A percentile compares a stretch with the other conserved stretches of the same genome.
Evolutionary conservation across 2,797 vertebrate species (phyloP).

Genomic region (Gila robusta): DNA sequence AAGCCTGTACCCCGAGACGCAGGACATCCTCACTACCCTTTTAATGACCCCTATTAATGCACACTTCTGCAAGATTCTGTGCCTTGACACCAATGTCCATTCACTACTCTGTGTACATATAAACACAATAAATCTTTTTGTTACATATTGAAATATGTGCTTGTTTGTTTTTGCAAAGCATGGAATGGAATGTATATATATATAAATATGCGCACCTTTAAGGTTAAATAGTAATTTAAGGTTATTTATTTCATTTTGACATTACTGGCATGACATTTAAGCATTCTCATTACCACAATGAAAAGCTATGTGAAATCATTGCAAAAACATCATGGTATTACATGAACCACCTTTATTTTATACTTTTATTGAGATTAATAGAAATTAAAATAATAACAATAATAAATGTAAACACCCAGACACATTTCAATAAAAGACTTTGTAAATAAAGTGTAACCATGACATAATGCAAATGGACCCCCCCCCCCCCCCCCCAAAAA

Average conservation of each 20-base stretch:
- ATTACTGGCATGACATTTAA: background rate
- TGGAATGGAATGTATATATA: background rate
- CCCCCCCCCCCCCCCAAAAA: too few relatives aligned
- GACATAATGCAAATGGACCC: background rate
- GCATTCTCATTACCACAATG: background rate
- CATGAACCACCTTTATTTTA: background rate
- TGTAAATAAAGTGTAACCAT: background rate
- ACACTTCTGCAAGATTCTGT: slow-evolving; percentile 63
- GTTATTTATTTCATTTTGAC: background rate
- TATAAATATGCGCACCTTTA: background rate
- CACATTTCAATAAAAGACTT: background rate
- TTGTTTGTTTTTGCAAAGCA: background rate
- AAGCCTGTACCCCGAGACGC: slow-evolving; percentile 89
- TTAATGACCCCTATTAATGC: slow-evolving; percentile 91
- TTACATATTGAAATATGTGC: slow-evolving; percentile 20
- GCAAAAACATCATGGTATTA: background rate
- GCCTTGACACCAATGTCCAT: slow-evolving; percentile 69
- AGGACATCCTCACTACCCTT: slow-evolving; percentile 91
- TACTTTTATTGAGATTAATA: background rate
- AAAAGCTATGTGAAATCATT: background rate
- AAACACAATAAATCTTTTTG: slow-evolving; percentile 55
- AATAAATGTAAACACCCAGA: background rate
- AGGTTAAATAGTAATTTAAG: background rate
- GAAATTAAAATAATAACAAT: background rate
- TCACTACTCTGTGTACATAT: slow-evolving; percentile 23